Evolutionary conservation across 2,113 vertebrate species (phyloP), one percentile per base, ranked within the genome.

Genomic region (Marmota flaviventris): DNA sequence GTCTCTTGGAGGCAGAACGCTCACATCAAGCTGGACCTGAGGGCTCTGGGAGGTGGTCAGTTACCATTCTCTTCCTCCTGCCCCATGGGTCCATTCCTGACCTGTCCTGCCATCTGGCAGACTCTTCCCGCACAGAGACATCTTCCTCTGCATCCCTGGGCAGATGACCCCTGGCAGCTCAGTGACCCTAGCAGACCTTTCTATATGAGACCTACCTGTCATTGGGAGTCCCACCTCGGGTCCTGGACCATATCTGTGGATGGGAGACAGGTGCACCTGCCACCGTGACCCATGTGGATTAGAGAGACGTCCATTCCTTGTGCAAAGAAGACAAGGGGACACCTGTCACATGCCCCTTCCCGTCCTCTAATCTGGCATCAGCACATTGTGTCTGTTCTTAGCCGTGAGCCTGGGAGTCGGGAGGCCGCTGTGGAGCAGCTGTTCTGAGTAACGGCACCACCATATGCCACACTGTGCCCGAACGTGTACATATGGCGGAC

Each of bases 321-420:
- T 2, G 1, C 22, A 22, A 75, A 76, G 42, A 56, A 32, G 29
- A 56, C 18, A 24, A 24, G 14, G 24, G 39, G 3, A 5, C 37
- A 4, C 5, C 70, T 5, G 22, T 12, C 39, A 18, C 1, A 0
- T 8, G 0, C 2, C 16, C 4, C 32, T 48, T 42, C 4, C 7
- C 18, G 4, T 58, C 7, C 76, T 27, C 7, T 12, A 16, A 42
- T 18, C 12, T 39, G 25, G 56, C 45, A 7, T 45, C 4, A 1
- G 2, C 2, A 0, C 1, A 0, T 67, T 29, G 8, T n/a, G 5
- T 12, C 1, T 9, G 48, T 69, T 48, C 56, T 0, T 10, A 6
- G 32, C 32, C 4, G 4, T 37, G 39, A 12, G 39, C 32, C 37
- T 37, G 2, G 79, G 13, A 63, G 20, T 10, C 37, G n/a, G 82